Evolutionary conservation across 2,797 vertebrate genomes (phyloP), one percentile per base, ranked within the genome.

Genomic region (Acipenser oxyrinchus): DNA sequence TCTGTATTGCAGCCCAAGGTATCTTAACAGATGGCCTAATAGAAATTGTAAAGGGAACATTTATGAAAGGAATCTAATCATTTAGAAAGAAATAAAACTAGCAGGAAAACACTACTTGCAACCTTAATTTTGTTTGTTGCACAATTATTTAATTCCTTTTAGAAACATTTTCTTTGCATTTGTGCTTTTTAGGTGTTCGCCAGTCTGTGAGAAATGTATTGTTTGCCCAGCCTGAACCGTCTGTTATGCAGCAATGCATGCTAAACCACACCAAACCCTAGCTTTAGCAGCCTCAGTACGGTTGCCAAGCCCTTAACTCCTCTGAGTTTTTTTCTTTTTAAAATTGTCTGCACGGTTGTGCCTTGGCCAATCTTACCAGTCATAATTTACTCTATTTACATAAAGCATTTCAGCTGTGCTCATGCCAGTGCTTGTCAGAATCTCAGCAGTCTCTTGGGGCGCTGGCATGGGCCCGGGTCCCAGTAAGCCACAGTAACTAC

Each of bases 401-500:
- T n/a, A 49, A 49, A 7, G 37, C 4, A 62, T 53, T 64, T 51
- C 10, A 49, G 61, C 55, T 13, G 6, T 0, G 0, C 69, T n/a
- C 48, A 55, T 48, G 68, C 69, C 67, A 49, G 49, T 11, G 51
- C 60, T 8, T 10, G 37, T 63, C 67, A n/a, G 12, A 50, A 57
- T 15, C 58, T 3, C 50, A 51, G 49, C 64, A n/a, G 68, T 48
- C n/a, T 52, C 8, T 13, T 55, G 49, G 58, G 7, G 52, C 9
- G 53, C 49, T 51, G 57, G 65, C 65, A 23, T 50, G 48, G 18
- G n/a, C 50, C 48, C 9, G 66, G 7, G 11, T 49, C 11, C 15
- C 63, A 48, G 18, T 13, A 23, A 7, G 50, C 68, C 68, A 57
- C 51, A 37, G 50, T 48, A 69, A 65, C 23, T 50, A 5, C 69